A percentile compares a stretch with the other conserved stretches of the same genome.
Conservation (phyloP, 2,888 invertebrate genomes). For the Tanypteryx hageni region DNA sequence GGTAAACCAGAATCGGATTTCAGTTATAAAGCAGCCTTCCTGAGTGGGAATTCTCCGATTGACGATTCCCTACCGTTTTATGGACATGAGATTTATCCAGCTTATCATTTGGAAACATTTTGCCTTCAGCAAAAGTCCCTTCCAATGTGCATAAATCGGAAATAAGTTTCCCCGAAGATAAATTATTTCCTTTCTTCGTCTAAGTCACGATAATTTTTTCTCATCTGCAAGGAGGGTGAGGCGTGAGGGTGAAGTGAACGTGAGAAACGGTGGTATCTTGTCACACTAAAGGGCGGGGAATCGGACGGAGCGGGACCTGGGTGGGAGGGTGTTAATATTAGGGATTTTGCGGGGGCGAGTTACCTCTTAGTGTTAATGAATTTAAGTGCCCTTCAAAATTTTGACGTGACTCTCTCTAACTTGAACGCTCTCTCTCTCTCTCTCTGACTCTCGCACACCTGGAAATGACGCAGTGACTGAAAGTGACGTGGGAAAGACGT, state of each 20-base stretch:
- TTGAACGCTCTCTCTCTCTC: background rate
- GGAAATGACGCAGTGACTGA: slow-evolving; percentile 9
- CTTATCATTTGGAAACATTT: no score
- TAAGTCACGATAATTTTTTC: background rate
- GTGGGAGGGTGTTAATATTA: background rate
- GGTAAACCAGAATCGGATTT: no score
- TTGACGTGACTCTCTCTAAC: slow-evolving; percentile 4
- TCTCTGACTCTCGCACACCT: background rate
- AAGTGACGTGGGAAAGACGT: slow-evolving; percentile 7
- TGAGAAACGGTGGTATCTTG: no score
- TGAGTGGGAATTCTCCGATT: no score
- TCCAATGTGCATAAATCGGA: no score
- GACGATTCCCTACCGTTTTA: no score
- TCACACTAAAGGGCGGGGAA: no score
- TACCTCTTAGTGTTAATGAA: background rate
- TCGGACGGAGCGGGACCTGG: background rate
- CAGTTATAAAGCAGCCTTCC: no score
- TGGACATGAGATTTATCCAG: no score
- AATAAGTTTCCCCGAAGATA: no score
- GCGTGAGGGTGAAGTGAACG: background rate
- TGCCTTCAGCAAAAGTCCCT: no score
- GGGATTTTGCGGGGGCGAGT: background rate
- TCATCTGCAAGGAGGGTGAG: background rate
- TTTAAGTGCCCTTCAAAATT: slow-evolving; percentile 22
- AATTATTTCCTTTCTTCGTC: no score